Base-by-base conservation (phyloP, 2,113 vertebrate species). In the Cichladusa arquata region DNA sequence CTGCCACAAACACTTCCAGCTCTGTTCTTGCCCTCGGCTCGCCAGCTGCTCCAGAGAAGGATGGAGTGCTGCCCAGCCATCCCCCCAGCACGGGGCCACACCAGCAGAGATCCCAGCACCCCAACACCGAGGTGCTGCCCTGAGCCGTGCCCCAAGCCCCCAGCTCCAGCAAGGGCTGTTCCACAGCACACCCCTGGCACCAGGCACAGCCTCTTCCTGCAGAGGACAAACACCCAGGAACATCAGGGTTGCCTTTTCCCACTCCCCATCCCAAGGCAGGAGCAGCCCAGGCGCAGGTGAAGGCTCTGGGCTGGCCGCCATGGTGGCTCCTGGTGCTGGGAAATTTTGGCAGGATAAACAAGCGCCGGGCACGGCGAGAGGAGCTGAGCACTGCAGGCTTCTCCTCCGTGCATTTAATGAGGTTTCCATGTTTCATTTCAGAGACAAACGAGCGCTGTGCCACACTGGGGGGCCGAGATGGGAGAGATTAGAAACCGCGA, bases 361-460 rank as follows among this genome's bases (percentile, higher is more conserved):
- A 82, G 36, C 56, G 2, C 17, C 2, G 11, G 94, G 95, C 96
- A 93, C 4, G 20, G 67, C 25, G 31, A 90, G 31, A 90, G 93
- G 92, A 61, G 90, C 14, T 25, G 28, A 58, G 91, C 58, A 19
- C 93, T 74, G 90, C 95, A 29, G 94, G 88, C 88, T 96, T 90
- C 92, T 76, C 70, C 86, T 85, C 84, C 26, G 28, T 65, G 93
- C 91, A 74, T 85, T 95, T 97, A 96, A 97, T 95, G 96, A 97
- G 95, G 94, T 54, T 96, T 96, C 97, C 97, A 93, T 86, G 90
- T 97, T 97, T 95, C 95, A 93, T 97, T 95, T 96, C 94, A 92
- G 94, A 96, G 92, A 95, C 94, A 97, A 97, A 97, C 19, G 94
- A 97, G 95, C 53, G 4, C 91, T 29, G 90, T 88, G 92, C 94